phyloP scores from a whole-genome alignment of 2,797 vertebrate species.

The Macropus fuliginosus region DNA sequence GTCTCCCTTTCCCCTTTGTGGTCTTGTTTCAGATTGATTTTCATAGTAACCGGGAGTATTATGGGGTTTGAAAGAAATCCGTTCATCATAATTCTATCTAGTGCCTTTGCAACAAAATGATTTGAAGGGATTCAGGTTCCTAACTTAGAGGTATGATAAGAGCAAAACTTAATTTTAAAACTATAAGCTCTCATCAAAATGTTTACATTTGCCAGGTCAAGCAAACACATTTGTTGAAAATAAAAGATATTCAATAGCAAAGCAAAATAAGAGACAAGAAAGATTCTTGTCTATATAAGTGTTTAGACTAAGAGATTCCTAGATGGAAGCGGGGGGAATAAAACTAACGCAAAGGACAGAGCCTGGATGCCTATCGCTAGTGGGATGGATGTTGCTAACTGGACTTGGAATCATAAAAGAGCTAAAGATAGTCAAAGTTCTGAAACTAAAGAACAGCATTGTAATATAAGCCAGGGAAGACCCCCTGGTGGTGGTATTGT shows the following conservation, averaged over 20 bases:
- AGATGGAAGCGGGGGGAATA: neutral
- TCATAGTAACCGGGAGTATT: neutral
- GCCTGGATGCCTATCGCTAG: neutral
- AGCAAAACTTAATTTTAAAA: neutral
- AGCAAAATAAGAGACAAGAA: no score
- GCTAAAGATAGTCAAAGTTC: neutral
- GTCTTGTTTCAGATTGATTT: constrained; percentile 1
- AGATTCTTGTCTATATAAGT: neutral
- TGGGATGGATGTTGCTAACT: no score
- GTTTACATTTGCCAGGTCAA: no score
- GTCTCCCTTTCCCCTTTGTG: neutral
- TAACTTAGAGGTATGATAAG: neutral
- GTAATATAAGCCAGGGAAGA: neutral
- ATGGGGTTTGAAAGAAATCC: neutral
- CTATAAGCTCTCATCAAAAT: neutral
- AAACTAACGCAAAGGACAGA: neutral
- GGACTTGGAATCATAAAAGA: neutral
- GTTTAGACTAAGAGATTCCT: neutral
- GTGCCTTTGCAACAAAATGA: neutral
- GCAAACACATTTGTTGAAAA: no score
- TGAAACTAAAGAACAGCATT: neutral
- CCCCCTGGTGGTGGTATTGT: neutral
- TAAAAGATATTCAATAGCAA: no score
- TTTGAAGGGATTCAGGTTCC: neutral
- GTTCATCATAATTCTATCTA: neutral